Base-by-base conservation (phyloP, 2,888 invertebrate genomes). In the Lasioglossum pauxillum region DNA sequence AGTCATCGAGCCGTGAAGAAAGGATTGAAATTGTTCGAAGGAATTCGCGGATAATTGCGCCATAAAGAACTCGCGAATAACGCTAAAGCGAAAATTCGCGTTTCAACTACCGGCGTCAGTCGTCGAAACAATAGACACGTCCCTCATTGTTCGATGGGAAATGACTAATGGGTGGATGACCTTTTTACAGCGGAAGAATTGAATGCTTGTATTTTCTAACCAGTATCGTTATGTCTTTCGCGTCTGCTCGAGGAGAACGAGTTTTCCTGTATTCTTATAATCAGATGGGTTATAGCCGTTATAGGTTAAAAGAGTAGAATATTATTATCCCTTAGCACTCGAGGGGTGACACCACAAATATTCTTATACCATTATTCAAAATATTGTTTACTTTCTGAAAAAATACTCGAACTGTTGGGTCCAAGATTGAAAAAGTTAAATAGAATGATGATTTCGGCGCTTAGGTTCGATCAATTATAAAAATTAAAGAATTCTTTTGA, bases 1-100 rank as follows among this genome's bases (percentile, higher is more conserved):
- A 78, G 27, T 27, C 60, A 67, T 80, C 60, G n/a, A 49, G 19
- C 38, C 67, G 73, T 67, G 64, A 38, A 83, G 44, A 5, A 19
- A 44, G 2, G 44, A 7, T 80, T 73, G 12, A 31, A 69, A 41
- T 27, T n/a, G 69, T 41, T 72, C 27, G 27, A 41, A 35, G 23
- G 44, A 23, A 74, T 74, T 38, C 71, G 46, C 46, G 23, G 31
- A 46, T 12, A 53, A 27, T 76, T 69, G 41, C 73, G 16, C 23
- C 49, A 82, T 38, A 71, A 44, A 71, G 35, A 57, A 31, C 60
- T 60, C 57, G 53, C n/a, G 57, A 16, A 38, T 41, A 23, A 69
- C 10, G 23, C 38, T 38, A 12, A 38, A 67, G 10, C 60, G 60
- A 60, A 23, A 69, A 38, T 69, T 35, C 23, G 7, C 23, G 23